A percentile compares a stretch with the other conserved stretches of the same genome.
Conservation (phyloP, 2,113 vertebrate species). For the Nothocercus julius region DNA sequence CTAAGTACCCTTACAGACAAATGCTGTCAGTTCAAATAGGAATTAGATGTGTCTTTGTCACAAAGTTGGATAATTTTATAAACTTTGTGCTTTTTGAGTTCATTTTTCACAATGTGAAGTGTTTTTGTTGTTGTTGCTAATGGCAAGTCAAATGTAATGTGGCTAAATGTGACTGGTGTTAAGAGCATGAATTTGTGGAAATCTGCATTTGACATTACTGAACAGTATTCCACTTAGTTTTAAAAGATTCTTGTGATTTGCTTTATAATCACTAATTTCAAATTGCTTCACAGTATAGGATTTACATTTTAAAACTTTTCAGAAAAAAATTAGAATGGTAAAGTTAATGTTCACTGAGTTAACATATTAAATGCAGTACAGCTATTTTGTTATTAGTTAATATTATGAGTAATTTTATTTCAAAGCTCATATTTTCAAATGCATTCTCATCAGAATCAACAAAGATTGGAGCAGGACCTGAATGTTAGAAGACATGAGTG, state of each 20-base stretch:
- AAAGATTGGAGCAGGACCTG: neutral
- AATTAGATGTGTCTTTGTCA: neutral
- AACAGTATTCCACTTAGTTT: neutral
- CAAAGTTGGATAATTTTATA: neutral
- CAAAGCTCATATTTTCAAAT: neutral
- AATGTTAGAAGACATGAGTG: neutral
- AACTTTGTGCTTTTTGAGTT: neutral
- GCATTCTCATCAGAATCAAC: neutral
- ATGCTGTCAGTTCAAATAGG: neutral
- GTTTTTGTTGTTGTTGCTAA: neutral
- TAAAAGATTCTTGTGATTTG: neutral
- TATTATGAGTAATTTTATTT: neutral
- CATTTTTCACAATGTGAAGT: neutral
- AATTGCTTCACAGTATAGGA: neutral
- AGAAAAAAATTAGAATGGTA: too few relatives aligned
- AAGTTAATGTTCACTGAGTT: neutral
- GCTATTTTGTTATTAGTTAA: neutral
- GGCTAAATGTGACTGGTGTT: neutral
- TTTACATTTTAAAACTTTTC: neutral
- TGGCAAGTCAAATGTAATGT: neutral
- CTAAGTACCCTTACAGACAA: neutral
- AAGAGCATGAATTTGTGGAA: neutral
- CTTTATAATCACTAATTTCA: neutral
- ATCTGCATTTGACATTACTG: neutral
- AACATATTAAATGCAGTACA: neutral